Evolutionary conservation across 2,113 vertebrate species (phyloP).

Genomic region (Cryptotis parvus): DNA sequence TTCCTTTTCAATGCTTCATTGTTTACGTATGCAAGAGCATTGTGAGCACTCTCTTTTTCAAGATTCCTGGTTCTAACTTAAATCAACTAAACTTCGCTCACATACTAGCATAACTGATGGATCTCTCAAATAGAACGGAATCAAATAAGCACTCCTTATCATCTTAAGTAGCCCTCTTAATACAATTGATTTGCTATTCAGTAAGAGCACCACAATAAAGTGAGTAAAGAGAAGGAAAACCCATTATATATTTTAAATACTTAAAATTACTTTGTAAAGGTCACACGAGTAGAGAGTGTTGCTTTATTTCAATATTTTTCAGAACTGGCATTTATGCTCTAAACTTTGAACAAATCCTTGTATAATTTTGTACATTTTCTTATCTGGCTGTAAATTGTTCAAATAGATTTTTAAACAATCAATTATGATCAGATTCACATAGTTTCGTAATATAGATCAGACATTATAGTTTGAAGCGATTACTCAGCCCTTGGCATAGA

Average conservation of each 20-base stretch:
- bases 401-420: conserved; percentile 58
- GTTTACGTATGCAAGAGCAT: neutral
- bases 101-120: neutral
- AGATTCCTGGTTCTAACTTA: neutral
- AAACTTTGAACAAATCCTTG: neutral
- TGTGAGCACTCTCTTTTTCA: neutral
- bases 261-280: conserved; percentile 54
- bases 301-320: conserved; percentile 55
- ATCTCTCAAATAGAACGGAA: neutral
- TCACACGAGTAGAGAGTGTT: conserved; percentile 23
- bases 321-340: neutral
- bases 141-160: neutral
- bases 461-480: conserved; percentile 33
- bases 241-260: conserved; percentile 41
- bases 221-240: neutral
- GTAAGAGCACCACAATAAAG: conserved; percentile 31
- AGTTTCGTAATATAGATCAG: conserved; percentile 42
- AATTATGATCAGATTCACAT: neutral
- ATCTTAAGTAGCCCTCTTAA: neutral
- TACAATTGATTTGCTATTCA: neutral
- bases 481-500: neutral
- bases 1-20: neutral
- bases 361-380: conserved; percentile 53
- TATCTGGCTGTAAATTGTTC: conserved; percentile 46
- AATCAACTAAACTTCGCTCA: neutral